Evolutionary conservation across 2,888 invertebrate genomes (phyloP).

Genomic region (Lasioglossum figueresi): DNA sequence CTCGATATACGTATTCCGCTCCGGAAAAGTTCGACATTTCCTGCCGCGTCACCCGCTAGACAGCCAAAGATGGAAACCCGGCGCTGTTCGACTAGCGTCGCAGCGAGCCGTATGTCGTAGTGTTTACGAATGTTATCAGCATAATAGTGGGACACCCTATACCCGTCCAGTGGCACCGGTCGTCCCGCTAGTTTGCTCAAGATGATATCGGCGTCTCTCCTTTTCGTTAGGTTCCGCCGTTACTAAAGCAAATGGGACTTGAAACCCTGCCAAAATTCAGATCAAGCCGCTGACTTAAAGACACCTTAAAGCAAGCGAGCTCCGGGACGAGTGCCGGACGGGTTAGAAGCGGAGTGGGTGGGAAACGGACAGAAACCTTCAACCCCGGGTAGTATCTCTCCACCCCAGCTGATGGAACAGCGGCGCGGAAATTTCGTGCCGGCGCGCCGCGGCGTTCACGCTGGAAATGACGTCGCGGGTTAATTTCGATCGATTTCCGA

Average conservation of each 20-base stretch:
- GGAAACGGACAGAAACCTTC: background rate
- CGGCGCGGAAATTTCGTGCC: constrained; percentile 57
- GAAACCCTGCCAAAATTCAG: constrained; percentile 81
- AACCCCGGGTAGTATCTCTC: background rate
- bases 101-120: constrained; percentile 59
- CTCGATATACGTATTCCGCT: constrained; percentile 33
- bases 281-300: constrained; percentile 79
- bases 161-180: constrained; percentile 74
- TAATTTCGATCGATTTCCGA: constrained; percentile 69
- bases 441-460: constrained; percentile 25
- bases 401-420: constrained; percentile 24
- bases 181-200: constrained; percentile 78
- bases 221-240: constrained; percentile 78
- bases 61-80: constrained; percentile 47
- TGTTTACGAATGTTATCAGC: constrained; percentile 75
- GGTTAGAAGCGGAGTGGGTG: background rate
- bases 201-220: constrained; percentile 80
- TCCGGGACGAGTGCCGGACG: constrained; percentile 17
- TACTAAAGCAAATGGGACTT: constrained; percentile 80
- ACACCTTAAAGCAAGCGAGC: constrained; percentile 77
- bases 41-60: constrained; percentile 70
- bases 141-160: constrained; percentile 79
- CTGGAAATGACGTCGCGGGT: constrained; percentile 66
- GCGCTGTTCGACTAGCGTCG: constrained; percentile 50
- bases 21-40: constrained; percentile 40